A percentile compares a stretch with the other conserved stretches of the same genome.
phyloP scores from a whole-genome alignment of 1,140 invertebrate species.

The Lepeophtheirus salmonis region DNA sequence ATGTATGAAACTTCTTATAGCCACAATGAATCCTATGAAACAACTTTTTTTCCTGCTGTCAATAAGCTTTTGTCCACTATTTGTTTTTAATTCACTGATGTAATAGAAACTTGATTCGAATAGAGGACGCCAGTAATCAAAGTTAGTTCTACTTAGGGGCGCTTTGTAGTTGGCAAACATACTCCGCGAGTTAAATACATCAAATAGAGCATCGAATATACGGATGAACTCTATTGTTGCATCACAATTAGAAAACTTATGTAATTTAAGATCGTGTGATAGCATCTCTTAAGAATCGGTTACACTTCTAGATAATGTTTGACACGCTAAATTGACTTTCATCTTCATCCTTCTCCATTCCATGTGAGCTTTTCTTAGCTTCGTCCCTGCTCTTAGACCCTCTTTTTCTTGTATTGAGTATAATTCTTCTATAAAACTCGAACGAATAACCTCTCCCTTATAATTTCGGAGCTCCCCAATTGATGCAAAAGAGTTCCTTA shows the following conservation, averaged over 20 bases:
- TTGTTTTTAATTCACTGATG: neutral
- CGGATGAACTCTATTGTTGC: slow-evolving; percentile 15
- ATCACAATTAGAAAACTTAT: neutral
- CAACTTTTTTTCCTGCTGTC: slow-evolving; percentile 16
- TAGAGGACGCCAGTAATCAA: slow-evolving; percentile 5
- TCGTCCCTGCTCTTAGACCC: slow-evolving; percentile 12
- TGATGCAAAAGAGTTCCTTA: slow-evolving; percentile 7
- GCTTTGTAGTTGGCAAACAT: slow-evolving; percentile 18
- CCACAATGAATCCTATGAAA: slow-evolving; percentile 15
- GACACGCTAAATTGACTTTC: slow-evolving; percentile 12
- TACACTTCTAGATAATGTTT: slow-evolving; percentile 10
- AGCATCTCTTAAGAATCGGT: slow-evolving; percentile 6
- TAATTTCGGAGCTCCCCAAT: neutral
- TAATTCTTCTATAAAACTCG: neutral
- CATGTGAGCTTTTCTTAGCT: slow-evolving; percentile 8
- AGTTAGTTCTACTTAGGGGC: slow-evolving; percentile 17
- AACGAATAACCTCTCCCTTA: neutral
- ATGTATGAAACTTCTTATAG: slow-evolving; percentile 2
- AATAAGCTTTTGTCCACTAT: neutral
- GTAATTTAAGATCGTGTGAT: neutral
- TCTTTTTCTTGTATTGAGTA: neutral
- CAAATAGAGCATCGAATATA: slow-evolving; percentile 18
- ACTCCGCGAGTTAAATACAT: slow-evolving; percentile 20
- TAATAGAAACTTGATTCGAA: slow-evolving; percentile 9
- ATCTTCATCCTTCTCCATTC: slow-evolving; percentile 14